These are phyloP conservation scores for Apteryx mantelli DNA, from an alignment of 2,113 vertebrate species.

Conservation along the genomic window DNA sequence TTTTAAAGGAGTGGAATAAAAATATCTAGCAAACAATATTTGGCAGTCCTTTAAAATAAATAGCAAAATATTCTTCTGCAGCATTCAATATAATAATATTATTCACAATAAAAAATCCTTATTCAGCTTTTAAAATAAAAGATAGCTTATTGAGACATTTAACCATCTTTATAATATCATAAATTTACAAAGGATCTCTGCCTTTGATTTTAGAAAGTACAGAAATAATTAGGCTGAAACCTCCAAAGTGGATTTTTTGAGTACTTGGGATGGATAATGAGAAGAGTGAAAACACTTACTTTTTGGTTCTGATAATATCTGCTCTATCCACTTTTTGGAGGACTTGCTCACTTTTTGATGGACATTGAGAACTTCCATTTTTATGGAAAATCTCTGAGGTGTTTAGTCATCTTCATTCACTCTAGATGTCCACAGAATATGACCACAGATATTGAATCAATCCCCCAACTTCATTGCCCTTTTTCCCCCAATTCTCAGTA, in stretches of 20 bases:
- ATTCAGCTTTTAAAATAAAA: not conserved
- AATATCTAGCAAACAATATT: constrained; percentile 4
- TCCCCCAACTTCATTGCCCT: not conserved
- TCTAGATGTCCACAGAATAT: not conserved
- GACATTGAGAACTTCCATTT: fast-evolving
- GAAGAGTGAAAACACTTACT: not conserved
- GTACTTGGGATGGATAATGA: not conserved
- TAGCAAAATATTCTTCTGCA: not conserved
- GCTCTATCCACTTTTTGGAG: not conserved
- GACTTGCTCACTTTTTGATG: not conserved
- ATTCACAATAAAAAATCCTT: not conserved
- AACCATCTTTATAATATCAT: not conserved
- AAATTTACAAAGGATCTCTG: not conserved
- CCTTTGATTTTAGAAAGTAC: not conserved
- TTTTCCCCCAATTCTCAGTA: not conserved
- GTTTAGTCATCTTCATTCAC: not conserved
- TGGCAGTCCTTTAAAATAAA: constrained; percentile 4
- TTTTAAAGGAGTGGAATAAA: not conserved
- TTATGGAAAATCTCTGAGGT: not conserved
- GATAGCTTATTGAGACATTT: not conserved
- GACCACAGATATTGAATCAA: not conserved
- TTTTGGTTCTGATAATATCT: not conserved
- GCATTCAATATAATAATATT: not conserved
- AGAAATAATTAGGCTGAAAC: not conserved
- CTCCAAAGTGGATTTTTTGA: not conserved